Evolutionary conservation across 2,113 vertebrate genomes (phyloP).

Genomic region (Paradisaea rubra): DNA sequence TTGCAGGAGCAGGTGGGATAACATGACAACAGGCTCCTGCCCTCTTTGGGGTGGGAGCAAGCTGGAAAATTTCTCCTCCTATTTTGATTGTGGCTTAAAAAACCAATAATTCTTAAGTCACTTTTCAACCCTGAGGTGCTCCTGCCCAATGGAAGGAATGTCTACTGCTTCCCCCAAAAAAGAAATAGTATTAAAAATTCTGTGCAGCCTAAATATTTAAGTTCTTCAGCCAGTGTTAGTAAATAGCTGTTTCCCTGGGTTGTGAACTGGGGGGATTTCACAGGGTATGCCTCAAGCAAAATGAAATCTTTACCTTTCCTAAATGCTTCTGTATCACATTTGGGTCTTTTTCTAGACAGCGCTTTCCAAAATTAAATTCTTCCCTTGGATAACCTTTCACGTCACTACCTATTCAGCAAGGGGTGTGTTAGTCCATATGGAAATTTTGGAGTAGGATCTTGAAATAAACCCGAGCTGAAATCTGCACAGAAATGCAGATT

Average conservation of each 20-base stretch:
- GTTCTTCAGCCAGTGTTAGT: not conserved
- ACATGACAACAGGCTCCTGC: not conserved
- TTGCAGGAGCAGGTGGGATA: not conserved
- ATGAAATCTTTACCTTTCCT: not conserved
- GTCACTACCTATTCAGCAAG: not conserved
- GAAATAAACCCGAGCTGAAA: not conserved
- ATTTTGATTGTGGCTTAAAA: not conserved
- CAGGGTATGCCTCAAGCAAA: not conserved
- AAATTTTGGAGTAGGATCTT: not conserved
- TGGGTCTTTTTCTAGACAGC: not conserved
- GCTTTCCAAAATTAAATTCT: constrained; percentile 17
- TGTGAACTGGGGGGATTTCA: not conserved
- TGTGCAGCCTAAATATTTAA: not conserved
- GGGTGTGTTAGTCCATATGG: not conserved
- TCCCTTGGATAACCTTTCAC: not conserved
- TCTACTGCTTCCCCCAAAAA: not conserved
- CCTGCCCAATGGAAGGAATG: not conserved
- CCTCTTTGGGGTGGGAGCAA: not conserved
- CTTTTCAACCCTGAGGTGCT: not conserved
- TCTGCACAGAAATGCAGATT: not conserved
- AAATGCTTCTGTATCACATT: not conserved
- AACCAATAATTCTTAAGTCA: not conserved
- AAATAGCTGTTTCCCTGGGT: not conserved
- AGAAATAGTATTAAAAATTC: not conserved
- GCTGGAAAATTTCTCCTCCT: not conserved